These are phyloP conservation scores for Hyalella azteca DNA, from an alignment of 2,888 invertebrate genomes.

Conservation along the genomic window DNA sequence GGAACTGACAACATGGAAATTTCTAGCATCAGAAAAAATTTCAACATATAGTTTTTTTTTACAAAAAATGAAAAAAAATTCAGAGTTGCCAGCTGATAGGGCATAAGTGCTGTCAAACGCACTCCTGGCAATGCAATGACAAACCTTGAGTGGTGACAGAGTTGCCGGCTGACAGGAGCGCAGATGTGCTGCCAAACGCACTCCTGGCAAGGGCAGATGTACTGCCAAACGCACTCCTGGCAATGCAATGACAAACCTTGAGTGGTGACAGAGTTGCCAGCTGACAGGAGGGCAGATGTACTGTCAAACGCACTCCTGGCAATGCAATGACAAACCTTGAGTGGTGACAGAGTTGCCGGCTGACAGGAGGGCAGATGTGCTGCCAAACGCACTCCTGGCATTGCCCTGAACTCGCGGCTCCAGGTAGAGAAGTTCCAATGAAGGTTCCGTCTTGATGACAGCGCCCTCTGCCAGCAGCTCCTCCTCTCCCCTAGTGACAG, in stretches of 20 bases:
- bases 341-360: background rate
- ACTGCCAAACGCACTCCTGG: too few relatives aligned
- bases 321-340: background rate
- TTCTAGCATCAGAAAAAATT: background rate
- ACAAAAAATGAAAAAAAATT: background rate
- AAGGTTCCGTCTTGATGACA: conserved; percentile 15
- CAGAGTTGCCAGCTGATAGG: background rate
- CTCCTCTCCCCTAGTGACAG: background rate
- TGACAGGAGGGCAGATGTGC: conserved; percentile 1
- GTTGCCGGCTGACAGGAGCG: background rate
- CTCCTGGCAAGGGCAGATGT: too few relatives aligned
- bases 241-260: too few relatives aligned
- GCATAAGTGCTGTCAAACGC: too few relatives aligned
- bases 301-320: too few relatives aligned
- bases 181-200: too few relatives aligned
- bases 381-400: background rate
- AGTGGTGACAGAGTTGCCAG: too few relatives aligned
- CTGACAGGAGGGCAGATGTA: background rate
- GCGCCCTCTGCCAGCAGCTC: background rate
- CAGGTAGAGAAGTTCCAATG: conserved; percentile 13
- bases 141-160: too few relatives aligned
- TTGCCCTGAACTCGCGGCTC: background rate
- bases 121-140: too few relatives aligned
- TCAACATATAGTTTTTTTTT: background rate
- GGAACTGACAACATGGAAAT: too few relatives aligned